These are phyloP conservation scores for Holotrichia oblita DNA, from an alignment of 1,140 invertebrate genomes.

Conservation along the genomic window DNA sequence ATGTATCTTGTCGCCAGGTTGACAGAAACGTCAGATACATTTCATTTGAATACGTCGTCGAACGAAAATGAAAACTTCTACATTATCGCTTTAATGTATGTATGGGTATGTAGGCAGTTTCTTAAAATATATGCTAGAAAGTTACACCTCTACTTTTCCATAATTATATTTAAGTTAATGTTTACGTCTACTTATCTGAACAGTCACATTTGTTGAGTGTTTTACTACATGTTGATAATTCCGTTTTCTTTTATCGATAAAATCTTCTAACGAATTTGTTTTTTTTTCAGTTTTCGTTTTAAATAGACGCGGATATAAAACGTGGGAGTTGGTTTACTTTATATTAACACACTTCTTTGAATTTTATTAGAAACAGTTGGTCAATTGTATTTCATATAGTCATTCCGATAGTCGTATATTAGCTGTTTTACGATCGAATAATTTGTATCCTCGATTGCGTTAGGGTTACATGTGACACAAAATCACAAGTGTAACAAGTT, in stretches of 20 bases:
- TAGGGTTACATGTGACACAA: too few relatives aligned
- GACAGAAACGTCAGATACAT: neutral
- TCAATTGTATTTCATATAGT: constrained; percentile 13
- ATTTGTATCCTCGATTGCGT: neutral
- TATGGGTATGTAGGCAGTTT: neutral
- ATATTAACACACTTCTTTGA: neutral
- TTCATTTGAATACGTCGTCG: neutral
- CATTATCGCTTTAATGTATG: neutral
- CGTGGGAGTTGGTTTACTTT: too few relatives aligned
- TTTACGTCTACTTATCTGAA: neutral
- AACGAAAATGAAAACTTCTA: neutral
- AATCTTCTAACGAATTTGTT: neutral
- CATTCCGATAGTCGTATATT: neutral
- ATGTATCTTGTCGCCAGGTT: constrained; percentile 1
- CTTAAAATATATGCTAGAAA: neutral
- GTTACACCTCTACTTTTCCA: neutral
- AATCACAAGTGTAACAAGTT: too few relatives aligned
- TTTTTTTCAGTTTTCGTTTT: constrained; percentile 16
- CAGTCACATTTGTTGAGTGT: neutral
- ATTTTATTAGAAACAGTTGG: constrained; percentile 14
- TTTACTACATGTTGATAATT: constrained; percentile 18
- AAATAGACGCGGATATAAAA: constrained; percentile 15
- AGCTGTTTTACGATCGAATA: constrained; percentile 1
- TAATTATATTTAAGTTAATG: constrained; percentile 15
- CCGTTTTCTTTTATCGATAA: neutral